These are phyloP conservation scores for Canis aureus DNA, from an alignment of 2,113 vertebrate species.

Conservation along the genomic window DNA sequence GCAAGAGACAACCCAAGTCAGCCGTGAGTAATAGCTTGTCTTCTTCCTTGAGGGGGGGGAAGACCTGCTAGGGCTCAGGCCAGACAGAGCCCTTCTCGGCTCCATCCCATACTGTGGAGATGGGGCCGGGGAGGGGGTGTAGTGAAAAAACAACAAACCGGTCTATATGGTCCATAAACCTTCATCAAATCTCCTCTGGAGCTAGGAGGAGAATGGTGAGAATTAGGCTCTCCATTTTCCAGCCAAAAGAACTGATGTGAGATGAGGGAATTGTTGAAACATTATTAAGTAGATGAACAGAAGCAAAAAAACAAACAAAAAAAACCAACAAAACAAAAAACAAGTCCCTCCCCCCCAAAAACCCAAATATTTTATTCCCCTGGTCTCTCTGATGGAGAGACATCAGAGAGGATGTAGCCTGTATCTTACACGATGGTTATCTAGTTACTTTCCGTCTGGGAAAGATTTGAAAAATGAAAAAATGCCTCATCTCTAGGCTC, in stretches of 20 bases:
- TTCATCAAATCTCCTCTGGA: neutral
- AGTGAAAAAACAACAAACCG: neutral
- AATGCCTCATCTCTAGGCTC: constrained; percentile 32
- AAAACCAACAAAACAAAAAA: neutral
- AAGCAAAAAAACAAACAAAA: neutral
- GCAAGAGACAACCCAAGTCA: constrained; percentile 30
- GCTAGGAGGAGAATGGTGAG: neutral
- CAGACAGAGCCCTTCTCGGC: neutral
- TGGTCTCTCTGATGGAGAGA: neutral
- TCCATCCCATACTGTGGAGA: neutral
- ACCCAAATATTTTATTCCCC: constrained; percentile 1
- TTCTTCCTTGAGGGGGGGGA: constrained; percentile 28
- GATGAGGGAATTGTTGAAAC: constrained; percentile 20
- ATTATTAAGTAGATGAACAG: neutral
- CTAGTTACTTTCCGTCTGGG: constrained; percentile 49
- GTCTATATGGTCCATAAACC: neutral
- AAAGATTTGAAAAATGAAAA: constrained; percentile 67
- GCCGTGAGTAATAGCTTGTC: constrained; percentile 13
- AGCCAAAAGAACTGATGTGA: neutral
- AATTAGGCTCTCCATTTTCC: constrained; percentile 27
- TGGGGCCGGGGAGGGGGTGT: too few species aligned
- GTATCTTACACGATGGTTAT: constrained; percentile 57
- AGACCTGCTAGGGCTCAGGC: neutral
- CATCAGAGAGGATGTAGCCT: neutral
- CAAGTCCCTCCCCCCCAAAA: neutral